These are phyloP conservation scores for Hylaeus volcanicus DNA, from an alignment of 1,140 invertebrate genomes.

Conservation along the genomic window DNA sequence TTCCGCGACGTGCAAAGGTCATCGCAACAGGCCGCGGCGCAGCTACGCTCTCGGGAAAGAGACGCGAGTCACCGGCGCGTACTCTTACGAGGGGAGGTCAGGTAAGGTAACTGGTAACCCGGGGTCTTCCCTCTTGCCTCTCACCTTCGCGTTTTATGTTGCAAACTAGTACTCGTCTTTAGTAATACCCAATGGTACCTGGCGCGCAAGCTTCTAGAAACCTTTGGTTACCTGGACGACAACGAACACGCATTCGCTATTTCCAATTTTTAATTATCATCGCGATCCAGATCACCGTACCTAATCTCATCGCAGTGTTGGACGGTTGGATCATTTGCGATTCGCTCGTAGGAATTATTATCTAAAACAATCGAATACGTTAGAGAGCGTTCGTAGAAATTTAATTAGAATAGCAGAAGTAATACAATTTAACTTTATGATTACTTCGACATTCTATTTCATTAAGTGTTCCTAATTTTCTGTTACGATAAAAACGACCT, in stretches of 20 bases:
- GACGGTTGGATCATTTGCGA: too few species aligned
- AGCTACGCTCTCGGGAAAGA: conserved; percentile 60
- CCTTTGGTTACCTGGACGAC: background rate
- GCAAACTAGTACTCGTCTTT: conserved; percentile 63
- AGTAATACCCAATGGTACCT: conserved; percentile 50
- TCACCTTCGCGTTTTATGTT: conserved; percentile 62
- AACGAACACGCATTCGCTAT: background rate
- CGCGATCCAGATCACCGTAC: too few species aligned
- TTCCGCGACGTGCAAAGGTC: conserved; percentile 67
- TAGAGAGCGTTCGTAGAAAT: too few species aligned
- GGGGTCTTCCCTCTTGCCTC: conserved; percentile 61
- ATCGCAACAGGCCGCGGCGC: conserved; percentile 56
- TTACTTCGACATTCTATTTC: too few species aligned
- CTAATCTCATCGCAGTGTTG: too few species aligned
- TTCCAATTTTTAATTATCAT: background rate
- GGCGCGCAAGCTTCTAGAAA: conserved; percentile 31
- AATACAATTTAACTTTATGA: too few species aligned
- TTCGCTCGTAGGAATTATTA: too few species aligned
- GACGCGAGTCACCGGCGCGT: conserved; percentile 64
- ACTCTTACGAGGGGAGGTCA: conserved; percentile 66
- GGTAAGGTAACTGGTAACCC: conserved; percentile 66
- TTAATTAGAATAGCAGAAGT: too few species aligned
- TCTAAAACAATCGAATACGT: too few species aligned
- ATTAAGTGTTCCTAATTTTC: too few species aligned
- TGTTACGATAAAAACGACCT: too few species aligned